Conservation (phyloP, 2,113 vertebrate genomes). For the Hemiscyllium ocellatum region DNA sequence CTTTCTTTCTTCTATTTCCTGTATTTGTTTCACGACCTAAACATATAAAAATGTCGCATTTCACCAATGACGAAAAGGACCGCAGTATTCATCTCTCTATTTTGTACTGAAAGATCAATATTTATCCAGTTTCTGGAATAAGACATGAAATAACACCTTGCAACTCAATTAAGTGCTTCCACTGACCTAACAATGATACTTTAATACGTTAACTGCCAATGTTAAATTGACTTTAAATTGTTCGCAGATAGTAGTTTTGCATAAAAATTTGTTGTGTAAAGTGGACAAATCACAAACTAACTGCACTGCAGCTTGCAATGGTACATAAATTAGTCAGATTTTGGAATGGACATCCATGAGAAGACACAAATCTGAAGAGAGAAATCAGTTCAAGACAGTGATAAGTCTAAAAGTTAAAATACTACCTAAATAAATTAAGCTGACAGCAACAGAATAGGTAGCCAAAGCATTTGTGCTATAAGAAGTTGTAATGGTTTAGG, state of each 20-base stretch:
- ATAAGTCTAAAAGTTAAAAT: not conserved
- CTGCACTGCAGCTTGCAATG: not conserved
- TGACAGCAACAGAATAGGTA: not conserved
- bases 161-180: not conserved
- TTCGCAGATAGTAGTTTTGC: not conserved
- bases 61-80: not conserved
- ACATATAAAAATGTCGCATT: slow-evolving; percentile 24
- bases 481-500: not conserved
- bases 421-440: not conserved
- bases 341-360: not conserved
- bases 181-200: slow-evolving; percentile 35
- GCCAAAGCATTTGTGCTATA: not conserved
- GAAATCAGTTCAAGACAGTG: not conserved
- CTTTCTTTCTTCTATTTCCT: slow-evolving; percentile 61
- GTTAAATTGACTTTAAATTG: not conserved
- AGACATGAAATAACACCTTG: not conserved
- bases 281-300: not conserved
- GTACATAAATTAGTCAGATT: not conserved
- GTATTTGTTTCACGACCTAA: slow-evolving; percentile 66
- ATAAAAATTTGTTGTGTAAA: not conserved
- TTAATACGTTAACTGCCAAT: not conserved
- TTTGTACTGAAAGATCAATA: slow-evolving; percentile 24
- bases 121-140: slow-evolving; percentile 24
- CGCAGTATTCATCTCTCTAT: not conserved
- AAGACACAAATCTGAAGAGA: not conserved